These are phyloP conservation scores for Chelon auratus DNA, from an alignment of 2,797 vertebrate genomes.

Conservation along the genomic window DNA sequence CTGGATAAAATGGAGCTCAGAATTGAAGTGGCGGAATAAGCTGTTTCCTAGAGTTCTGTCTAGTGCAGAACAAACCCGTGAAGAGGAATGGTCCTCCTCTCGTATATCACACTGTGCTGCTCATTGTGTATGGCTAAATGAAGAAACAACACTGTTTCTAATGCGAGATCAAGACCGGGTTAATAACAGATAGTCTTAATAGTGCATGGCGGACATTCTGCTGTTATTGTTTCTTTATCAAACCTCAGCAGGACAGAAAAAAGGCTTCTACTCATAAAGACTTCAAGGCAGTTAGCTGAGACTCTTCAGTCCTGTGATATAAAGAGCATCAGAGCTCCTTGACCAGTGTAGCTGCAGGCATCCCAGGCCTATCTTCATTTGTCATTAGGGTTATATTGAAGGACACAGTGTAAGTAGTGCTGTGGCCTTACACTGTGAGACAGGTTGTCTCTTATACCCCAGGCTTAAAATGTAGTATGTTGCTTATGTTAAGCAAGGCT, in stretches of 20 bases:
- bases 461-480: conserved; percentile 34
- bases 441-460: conserved; percentile 42
- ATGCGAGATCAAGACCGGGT: not conserved
- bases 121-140: not conserved
- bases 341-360: conserved; percentile 66
- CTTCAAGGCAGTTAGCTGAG: conserved; percentile 24
- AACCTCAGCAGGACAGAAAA: not conserved
- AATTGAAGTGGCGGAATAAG: conserved; percentile 75
- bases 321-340: conserved; percentile 65
- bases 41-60: conserved; percentile 68
- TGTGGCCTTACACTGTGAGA: conserved; percentile 53
- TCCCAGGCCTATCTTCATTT: conserved; percentile 60
- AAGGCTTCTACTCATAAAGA: not conserved
- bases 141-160: conserved; percentile 1
- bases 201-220: not conserved
- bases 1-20: conserved; percentile 71
- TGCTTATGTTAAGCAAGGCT: conserved; percentile 27
- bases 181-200: not conserved
- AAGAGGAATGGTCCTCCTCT: conserved; percentile 47
- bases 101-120: conserved; percentile 31
- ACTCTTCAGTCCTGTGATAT: conserved; percentile 49
- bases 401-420: conserved; percentile 64
- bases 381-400: conserved; percentile 59
- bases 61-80: conserved; percentile 70
- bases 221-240: not conserved